phyloP scores from a whole-genome alignment of 2,113 vertebrate genomes.

The Clarias magur region DNA sequence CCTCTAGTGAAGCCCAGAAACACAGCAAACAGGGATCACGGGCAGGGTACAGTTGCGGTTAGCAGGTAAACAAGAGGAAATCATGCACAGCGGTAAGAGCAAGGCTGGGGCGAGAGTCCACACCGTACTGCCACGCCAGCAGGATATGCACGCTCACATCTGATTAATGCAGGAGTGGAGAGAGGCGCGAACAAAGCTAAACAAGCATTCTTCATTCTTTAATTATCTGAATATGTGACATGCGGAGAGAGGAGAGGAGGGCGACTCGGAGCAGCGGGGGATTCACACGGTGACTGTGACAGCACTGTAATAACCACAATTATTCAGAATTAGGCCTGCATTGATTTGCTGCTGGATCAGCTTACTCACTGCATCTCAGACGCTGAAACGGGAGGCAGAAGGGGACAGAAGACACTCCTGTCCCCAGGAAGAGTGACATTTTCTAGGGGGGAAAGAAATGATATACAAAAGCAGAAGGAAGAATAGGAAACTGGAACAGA shows the following conservation, averaged over 20 bases:
- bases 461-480: neutral
- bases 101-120: conserved; percentile 40
- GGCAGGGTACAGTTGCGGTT: neutral
- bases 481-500: conserved; percentile 20
- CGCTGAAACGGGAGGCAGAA: conserved; percentile 50
- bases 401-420: conserved; percentile 28
- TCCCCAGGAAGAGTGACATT: conserved; percentile 58
- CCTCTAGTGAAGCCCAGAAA: conserved; percentile 53
- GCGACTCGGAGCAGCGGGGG: conserved; percentile 57
- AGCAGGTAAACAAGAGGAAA: conserved; percentile 46
- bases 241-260: conserved; percentile 48
- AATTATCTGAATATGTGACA: conserved; percentile 45
- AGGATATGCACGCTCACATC: conserved; percentile 46
- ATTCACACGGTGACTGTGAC: conserved; percentile 63
- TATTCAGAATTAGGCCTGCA: conserved; percentile 78
- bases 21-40: conserved; percentile 18
- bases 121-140: conserved; percentile 12
- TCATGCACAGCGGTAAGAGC: conserved; percentile 2
- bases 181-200: conserved; percentile 28
- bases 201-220: conserved; percentile 55
- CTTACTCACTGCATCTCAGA: conserved; percentile 62
- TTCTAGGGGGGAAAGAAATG: conserved; percentile 31
- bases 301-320: conserved; percentile 77
- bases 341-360: conserved; percentile 79
- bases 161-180: conserved; percentile 38